Evolutionary conservation across 2,113 vertebrate species (phyloP).

Genomic region (Columbina picui): DNA sequence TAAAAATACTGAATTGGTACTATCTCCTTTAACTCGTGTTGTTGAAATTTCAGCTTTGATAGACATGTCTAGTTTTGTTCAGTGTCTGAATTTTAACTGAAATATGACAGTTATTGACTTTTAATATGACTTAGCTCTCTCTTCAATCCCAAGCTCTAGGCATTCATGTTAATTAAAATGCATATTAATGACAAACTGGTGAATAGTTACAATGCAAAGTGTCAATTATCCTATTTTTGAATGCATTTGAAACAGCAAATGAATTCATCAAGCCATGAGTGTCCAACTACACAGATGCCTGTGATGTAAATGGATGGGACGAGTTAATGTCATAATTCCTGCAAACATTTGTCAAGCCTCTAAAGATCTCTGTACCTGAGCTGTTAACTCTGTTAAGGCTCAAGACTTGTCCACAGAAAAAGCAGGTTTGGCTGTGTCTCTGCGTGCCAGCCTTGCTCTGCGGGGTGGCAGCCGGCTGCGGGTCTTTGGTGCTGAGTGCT

Average conservation of each 20-base stretch:
- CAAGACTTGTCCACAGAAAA: neutral
- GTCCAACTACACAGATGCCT: constrained; percentile 9
- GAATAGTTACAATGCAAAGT: constrained; percentile 14
- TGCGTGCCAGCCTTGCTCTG: neutral
- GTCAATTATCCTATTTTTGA: constrained; percentile 51
- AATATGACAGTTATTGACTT: constrained; percentile 1
- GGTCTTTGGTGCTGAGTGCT: neutral
- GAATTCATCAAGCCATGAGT: neutral
- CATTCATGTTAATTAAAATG: constrained; percentile 28
- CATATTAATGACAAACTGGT: constrained; percentile 5
- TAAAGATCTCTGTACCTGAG: neutral
- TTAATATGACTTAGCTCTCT: neutral
- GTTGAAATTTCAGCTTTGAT: neutral
- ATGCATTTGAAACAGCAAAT: neutral
- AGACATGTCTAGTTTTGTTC: neutral
- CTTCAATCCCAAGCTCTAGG: neutral
- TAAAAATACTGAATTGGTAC: neutral
- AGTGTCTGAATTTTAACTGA: neutral
- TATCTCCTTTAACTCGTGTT: neutral
- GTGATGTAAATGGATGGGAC: neutral
- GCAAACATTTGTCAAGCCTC: neutral
- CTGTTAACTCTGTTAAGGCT: neutral
- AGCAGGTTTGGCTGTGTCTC: neutral
- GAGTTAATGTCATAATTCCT: neutral
- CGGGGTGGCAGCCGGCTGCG: neutral